Percentiles rank a stretch among this genome's conserved stretches.
These are phyloP conservation scores for Rutpela maculata DNA, from an alignment of 2,888 invertebrate species.

Conservation along the genomic window DNA sequence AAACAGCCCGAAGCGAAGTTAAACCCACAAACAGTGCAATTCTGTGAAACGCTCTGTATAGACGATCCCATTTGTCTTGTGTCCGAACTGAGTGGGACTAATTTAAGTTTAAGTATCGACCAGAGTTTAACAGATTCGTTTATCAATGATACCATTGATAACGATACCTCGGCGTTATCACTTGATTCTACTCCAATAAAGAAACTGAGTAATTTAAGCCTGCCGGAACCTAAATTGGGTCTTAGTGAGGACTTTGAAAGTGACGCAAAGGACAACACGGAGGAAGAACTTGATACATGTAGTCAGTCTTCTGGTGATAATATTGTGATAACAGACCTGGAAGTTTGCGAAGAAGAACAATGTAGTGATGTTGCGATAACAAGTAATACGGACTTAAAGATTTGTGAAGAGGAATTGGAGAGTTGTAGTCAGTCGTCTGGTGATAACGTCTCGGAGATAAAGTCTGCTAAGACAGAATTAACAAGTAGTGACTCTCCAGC, in stretches of 20 bases:
- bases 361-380: constrained; percentile 9
- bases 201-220: constrained; percentile 54
- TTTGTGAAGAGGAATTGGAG: constrained; percentile 20
- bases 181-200: constrained; percentile 48
- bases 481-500: constrained; percentile 51
- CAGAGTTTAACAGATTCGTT: constrained; percentile 52
- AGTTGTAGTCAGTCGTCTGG: constrained; percentile 21
- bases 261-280: constrained; percentile 24
- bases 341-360: constrained; percentile 13
- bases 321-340: constrained; percentile 29
- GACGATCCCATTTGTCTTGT: constrained; percentile 83
- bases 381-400: constrained; percentile 33
- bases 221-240: constrained; percentile 64
- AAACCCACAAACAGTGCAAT: constrained; percentile 82
- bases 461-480: constrained; percentile 23
- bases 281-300: constrained; percentile 25
- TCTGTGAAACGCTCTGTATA: constrained; percentile 83
- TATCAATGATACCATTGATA: constrained; percentile 45
- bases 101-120: constrained; percentile 55
- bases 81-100: constrained; percentile 52
- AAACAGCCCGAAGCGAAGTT: constrained; percentile 73
- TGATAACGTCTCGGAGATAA: constrained; percentile 10
- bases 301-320: constrained; percentile 21
- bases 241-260: constrained; percentile 33
- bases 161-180: constrained; percentile 36